A percentile compares a stretch with the other conserved stretches of the same genome.
These are phyloP conservation scores for Harpalus rubripes DNA, from an alignment of 2,888 invertebrate species.

Conservation along the genomic window DNA sequence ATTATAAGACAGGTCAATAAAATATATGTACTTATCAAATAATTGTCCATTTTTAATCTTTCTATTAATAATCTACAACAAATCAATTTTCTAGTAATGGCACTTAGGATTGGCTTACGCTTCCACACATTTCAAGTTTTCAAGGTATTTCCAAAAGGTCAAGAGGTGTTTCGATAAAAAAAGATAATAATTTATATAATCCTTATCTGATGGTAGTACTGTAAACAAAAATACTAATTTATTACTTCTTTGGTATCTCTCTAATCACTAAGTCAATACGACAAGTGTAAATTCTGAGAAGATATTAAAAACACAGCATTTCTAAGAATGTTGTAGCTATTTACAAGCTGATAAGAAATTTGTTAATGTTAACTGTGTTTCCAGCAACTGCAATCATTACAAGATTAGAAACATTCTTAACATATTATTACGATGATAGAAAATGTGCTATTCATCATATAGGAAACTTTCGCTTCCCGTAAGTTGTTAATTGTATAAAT, in stretches of 20 bases:
- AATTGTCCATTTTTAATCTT: too few relatives aligned
- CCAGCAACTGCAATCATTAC: background rate
- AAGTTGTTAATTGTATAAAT: background rate
- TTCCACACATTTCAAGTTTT: background rate
- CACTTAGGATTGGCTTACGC: background rate
- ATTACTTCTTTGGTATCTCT: background rate
- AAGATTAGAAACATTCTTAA: background rate
- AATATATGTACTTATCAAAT: too few relatives aligned
- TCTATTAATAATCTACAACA: background rate
- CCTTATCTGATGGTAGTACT: background rate
- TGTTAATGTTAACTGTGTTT: constrained; percentile 7
- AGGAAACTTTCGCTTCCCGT: background rate
- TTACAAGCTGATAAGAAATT: constrained; percentile 1
- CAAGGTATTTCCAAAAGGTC: background rate
- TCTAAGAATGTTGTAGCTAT: background rate
- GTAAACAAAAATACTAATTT: background rate
- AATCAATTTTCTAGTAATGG: background rate
- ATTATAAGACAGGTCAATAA: too few relatives aligned
- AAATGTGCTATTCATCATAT: background rate
- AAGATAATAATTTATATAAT: background rate
- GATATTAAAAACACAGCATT: background rate
- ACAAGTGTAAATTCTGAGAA: background rate
- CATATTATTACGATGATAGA: background rate
- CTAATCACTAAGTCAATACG: background rate
- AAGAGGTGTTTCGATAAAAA: background rate